Conservation (phyloP, 2,797 vertebrate species). For the Urosaurus nigricauda region DNA sequence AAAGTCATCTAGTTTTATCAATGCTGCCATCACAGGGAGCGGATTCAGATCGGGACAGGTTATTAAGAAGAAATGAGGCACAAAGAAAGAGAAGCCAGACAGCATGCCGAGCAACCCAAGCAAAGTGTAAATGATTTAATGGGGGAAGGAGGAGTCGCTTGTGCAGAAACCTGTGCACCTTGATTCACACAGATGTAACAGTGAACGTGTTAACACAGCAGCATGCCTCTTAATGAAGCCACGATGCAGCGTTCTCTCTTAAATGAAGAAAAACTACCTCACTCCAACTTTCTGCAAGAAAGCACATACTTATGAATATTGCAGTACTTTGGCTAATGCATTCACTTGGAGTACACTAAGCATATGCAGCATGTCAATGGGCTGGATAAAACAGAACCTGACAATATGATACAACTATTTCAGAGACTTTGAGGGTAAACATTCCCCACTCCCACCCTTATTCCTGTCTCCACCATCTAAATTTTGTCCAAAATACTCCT, state of each 20-base stretch:
- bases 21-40: neutral
- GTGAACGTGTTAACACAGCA: slow-evolving; percentile 47
- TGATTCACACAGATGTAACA: slow-evolving; percentile 20
- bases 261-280: slow-evolving; percentile 24
- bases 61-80: neutral
- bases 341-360: neutral
- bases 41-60: neutral
- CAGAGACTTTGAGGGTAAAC: neutral
- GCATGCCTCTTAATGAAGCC: slow-evolving; percentile 35
- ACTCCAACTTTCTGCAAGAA: slow-evolving; percentile 33
- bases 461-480: neutral
- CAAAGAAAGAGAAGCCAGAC: neutral
- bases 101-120: neutral
- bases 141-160: slow-evolving; percentile 10
- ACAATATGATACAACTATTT: neutral
- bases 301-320: slow-evolving; percentile 17
- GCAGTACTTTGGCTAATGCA: slow-evolving; percentile 7
- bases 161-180: neutral
- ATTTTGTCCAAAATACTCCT: neutral
- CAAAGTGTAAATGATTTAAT: slow-evolving; percentile 26
- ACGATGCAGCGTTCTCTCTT: neutral
- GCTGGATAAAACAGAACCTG: neutral
- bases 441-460: neutral
- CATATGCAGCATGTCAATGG: neutral
- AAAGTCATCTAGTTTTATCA: neutral